Base-by-base conservation (phyloP, 2,797 vertebrate species). In the Pseudopleuronectes americanus region DNA sequence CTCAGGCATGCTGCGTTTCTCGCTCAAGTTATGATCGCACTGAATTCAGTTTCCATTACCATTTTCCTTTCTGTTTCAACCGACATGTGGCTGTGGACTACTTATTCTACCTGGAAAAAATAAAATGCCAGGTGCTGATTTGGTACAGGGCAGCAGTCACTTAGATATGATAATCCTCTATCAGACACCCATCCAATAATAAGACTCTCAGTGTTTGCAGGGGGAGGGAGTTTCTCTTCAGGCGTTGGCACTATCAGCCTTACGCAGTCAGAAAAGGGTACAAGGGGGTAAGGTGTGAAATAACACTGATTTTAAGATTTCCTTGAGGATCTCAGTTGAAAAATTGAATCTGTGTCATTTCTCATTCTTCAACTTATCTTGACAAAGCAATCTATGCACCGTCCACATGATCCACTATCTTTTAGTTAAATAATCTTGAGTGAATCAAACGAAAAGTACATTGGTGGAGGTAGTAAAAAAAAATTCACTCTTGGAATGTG, bases 231-330 rank as follows among this genome's bases (percentile, higher is more conserved):
- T 63, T 64, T 72, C 68, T 81, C 77, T 79, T 58, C 76, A 89
- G 83, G 78, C 84, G 78, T 75, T 83, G 81, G 81, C 73, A 77
- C 61, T 52, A 61, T 48, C 68, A 71, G 57, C 45, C 54, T 26
- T 57, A 36, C 76, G 62, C 47, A 48, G 19, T 73, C 51, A 67
- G 66, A 55, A 24, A 57, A 73, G 38, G 70, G 64, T 67, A 49
- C 26, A 62, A 31, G 38, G 19, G 79, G 64, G 52, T 57, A 16
- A 19, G 43, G 54, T 55, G 72, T 87, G 64, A 69, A 57, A 90
- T 89, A 75, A 80, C 71, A 80, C 45, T 69, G 73, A 87, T 80
- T 79, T 75, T 31, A 70, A 88, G 77, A 80, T 80, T 68, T 86
- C 66, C 79, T 58, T 16, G 45, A 60, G 74, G 77, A 64, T 81